Base-by-base conservation (phyloP, 2,888 invertebrate genomes). In the Cylindroiulus punctatus region DNA sequence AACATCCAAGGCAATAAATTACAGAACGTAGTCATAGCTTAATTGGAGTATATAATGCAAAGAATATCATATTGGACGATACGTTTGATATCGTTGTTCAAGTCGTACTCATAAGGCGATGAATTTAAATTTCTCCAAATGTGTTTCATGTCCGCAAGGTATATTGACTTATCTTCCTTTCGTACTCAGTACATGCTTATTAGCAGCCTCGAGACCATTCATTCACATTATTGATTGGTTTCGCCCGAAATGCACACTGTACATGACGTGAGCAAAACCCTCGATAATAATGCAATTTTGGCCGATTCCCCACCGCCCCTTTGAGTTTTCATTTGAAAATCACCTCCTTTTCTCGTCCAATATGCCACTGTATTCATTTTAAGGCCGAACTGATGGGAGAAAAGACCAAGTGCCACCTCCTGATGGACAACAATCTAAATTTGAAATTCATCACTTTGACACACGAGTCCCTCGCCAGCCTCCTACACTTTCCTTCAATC, bases 371-470 rank as follows among this genome's bases (percentile, higher is more conserved):
- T 26, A 76, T 30, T 76, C 76, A 30, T 76, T 26, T 26, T 76
- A 52, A 52, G 52, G n/a, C 52, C 52, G 19, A n/a, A n/a, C 52
- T 5, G 19, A 19, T 52, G 52, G 30, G 30, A 30, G 30, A 30
- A 76, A 10, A 76, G 30, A 26, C 76, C 76, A 14, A 30, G 17
- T 65, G 65, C 76, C 26, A 76, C 76, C 76, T 76, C 26, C 30
- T 76, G 76, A 76, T 76, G 76, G 76, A 76, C 76, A 76, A 76
- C 76, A 76, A 76, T 76, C 76, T 30, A 76, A 76, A 30, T 76
- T 76, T 76, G 76, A 76, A 76, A 76, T 76, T 76, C 76, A 76
- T 76, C 76, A 76, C 76, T 76, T 76, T 76, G 76, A 76, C 76
- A 76, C 76, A 76, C 65, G 22, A 76, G 76, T 76, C 14, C 76